These are phyloP conservation scores for Chrysotoxum bicinctum DNA, from an alignment of 2,888 invertebrate genomes.

Conservation along the genomic window DNA sequence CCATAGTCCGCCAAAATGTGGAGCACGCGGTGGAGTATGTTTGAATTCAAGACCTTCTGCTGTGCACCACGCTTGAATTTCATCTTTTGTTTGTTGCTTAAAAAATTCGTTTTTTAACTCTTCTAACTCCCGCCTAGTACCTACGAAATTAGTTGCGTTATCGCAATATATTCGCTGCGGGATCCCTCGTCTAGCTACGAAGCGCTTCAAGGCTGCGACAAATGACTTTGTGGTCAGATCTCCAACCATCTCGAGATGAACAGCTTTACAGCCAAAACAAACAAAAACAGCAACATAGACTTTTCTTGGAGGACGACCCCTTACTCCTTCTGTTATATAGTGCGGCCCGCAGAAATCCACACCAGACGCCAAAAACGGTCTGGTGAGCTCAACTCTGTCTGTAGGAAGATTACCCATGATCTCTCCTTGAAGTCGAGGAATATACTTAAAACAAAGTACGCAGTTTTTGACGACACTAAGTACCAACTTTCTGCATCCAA, in stretches of 20 bases:
- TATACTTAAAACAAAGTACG: background rate
- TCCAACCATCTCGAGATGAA: background rate
- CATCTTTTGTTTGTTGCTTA: background rate
- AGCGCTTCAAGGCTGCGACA: background rate
- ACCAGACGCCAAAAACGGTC: background rate
- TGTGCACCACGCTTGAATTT: background rate
- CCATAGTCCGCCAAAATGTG: too few relatives aligned
- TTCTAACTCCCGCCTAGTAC: background rate
- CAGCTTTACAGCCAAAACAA: too few relatives aligned
- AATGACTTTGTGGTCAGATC: background rate
- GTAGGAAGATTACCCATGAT: background rate
- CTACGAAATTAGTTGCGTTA: conserved; percentile 5
- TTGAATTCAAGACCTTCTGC: background rate
- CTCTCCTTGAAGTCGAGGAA: background rate
- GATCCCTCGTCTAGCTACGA: background rate
- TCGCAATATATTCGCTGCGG: background rate
- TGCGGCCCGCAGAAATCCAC: too few relatives aligned
- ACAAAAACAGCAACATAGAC: background rate
- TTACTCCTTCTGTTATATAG: too few relatives aligned
- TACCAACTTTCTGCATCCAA: background rate
- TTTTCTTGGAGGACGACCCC: too few relatives aligned
- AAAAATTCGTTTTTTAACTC: background rate
- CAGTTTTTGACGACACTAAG: background rate
- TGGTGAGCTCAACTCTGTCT: background rate
- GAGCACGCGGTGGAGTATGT: background rate